Evolutionary conservation across 2,797 vertebrate species (phyloP).

Genomic region (Myiotriccus ornatus): DNA sequence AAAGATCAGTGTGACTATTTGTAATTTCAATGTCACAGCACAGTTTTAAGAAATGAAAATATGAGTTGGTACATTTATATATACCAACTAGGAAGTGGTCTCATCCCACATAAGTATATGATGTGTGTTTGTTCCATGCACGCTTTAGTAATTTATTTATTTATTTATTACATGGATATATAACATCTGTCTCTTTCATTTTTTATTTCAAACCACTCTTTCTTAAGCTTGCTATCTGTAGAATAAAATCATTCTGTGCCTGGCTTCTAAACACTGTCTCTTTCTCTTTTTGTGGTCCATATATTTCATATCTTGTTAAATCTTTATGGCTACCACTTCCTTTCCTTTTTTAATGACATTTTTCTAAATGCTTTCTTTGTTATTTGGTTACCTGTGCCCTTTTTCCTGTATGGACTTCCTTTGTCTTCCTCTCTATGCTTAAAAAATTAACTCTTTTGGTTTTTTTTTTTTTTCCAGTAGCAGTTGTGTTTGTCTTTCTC

Average conservation of each 20-base stretch:
- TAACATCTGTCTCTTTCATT: neutral
- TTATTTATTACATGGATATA: neutral
- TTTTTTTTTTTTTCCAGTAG: neutral
- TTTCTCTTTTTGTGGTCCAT: neutral
- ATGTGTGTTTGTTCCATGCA: neutral
- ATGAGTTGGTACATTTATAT: neutral
- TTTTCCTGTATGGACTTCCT: neutral
- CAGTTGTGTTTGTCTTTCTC: neutral
- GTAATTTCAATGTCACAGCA: neutral
- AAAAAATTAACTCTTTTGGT: neutral
- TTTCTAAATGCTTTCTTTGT: neutral
- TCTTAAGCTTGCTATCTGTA: neutral
- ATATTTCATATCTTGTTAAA: conserved; percentile 5
- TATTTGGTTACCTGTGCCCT: neutral
- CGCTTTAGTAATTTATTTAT: neutral
- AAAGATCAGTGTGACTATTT: neutral
- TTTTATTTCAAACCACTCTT: neutral
- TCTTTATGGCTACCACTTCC: neutral
- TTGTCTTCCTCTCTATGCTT: neutral
- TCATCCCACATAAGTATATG: neutral
- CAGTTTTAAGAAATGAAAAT: neutral
- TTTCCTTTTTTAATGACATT: conserved; percentile 30
- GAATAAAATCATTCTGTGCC: neutral
- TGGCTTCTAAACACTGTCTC: neutral
- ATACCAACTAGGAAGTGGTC: neutral